Conservation (phyloP, 2,797 vertebrate genomes). For the Leptoclinus maculatus region DNA sequence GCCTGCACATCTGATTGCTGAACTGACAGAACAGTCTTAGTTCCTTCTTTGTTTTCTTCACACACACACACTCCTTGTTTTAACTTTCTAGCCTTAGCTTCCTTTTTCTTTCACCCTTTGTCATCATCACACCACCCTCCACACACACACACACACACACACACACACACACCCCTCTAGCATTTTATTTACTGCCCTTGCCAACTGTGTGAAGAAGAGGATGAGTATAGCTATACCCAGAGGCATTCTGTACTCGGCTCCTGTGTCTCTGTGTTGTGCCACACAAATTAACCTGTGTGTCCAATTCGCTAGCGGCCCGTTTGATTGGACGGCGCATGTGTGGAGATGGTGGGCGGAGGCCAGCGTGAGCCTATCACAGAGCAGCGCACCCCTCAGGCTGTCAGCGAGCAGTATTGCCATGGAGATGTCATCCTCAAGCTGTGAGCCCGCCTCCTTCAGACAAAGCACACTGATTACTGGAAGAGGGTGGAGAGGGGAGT, state of each 20-base stretch:
- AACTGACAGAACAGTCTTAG: background rate
- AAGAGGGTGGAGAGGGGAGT: constrained; percentile 47
- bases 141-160: constrained; percentile 3
- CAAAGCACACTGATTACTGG: constrained; percentile 64
- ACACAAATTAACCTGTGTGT: constrained; percentile 62
- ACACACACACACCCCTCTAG: background rate
- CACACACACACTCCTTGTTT: background rate
- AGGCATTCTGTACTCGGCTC: constrained; percentile 48
- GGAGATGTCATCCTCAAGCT: constrained; percentile 69
- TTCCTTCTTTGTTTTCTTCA: background rate
- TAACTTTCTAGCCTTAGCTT: background rate
- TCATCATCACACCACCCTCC: constrained; percentile 1
- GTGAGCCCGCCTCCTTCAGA: constrained; percentile 50
- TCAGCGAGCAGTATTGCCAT: constrained; percentile 58
- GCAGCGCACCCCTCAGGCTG: constrained; percentile 36
- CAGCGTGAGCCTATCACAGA: constrained; percentile 51
- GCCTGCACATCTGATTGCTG: background rate
- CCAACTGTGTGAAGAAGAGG: constrained; percentile 43
- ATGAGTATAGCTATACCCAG: constrained; percentile 42
- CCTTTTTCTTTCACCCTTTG: constrained; percentile 4
- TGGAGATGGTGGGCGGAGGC: constrained; percentile 61
- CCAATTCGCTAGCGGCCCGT: constrained; percentile 37
- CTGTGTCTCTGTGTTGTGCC: constrained; percentile 49
- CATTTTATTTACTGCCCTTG: constrained; percentile 43
- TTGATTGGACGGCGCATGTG: constrained; percentile 37